These are phyloP conservation scores for Drosophila cardini DNA, from an alignment of 1,140 invertebrate species.

Conservation along the genomic window DNA sequence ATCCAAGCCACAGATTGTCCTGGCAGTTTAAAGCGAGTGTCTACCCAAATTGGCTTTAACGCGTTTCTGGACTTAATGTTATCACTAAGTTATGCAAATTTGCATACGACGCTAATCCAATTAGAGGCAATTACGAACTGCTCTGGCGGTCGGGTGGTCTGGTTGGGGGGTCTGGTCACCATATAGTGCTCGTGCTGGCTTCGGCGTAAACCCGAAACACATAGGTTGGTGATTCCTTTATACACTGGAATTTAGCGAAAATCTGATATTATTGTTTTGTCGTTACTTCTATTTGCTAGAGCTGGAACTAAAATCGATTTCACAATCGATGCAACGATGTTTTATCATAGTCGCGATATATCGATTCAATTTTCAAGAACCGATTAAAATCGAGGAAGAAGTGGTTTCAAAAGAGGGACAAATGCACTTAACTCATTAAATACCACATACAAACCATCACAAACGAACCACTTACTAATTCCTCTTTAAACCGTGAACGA, in stretches of 20 bases:
- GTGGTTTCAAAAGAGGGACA: too few relatives aligned
- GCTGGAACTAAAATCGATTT: too few relatives aligned
- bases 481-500: too few relatives aligned
- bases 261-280: not conserved
- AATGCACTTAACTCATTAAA: too few relatives aligned
- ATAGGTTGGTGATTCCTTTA: not conserved
- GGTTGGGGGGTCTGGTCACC: not conserved
- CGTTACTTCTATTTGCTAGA: not conserved
- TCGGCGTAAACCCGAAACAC: not conserved
- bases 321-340: too few relatives aligned
- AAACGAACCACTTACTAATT: too few relatives aligned
- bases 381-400: too few relatives aligned
- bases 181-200: not conserved
- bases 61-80: not conserved
- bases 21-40: not conserved
- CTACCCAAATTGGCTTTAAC: not conserved
- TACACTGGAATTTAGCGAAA: not conserved
- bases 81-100: slow-evolving; percentile 3
- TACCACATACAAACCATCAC: too few relatives aligned
- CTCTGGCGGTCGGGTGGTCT: slow-evolving; percentile 5
- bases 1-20: not conserved
- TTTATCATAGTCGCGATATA: too few relatives aligned
- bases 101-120: slow-evolving; percentile 35
- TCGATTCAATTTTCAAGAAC: too few relatives aligned
- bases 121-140: slow-evolving; percentile 38